Percentiles rank a stretch among this genome's conserved stretches.
Evolutionary conservation across 2,113 vertebrate genomes (phyloP).

Genomic region (Anhinga anhinga): DNA sequence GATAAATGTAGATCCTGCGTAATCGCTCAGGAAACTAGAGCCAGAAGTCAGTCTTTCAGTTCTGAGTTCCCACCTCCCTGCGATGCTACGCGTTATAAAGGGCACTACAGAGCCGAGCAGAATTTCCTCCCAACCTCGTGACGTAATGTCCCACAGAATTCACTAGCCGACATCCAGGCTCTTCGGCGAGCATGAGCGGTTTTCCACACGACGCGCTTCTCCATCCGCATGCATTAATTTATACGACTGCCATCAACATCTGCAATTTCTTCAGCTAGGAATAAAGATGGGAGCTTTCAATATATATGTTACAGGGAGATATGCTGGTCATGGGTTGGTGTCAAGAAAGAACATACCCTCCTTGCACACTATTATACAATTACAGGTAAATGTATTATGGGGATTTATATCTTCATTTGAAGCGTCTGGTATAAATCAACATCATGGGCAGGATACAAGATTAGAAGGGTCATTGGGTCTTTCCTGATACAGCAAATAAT

Average conservation of each 20-base stretch:
- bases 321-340: neutral
- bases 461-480: constrained; percentile 53
- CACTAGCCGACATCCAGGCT: neutral
- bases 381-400: constrained; percentile 24
- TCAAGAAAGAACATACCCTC: constrained; percentile 39
- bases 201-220: neutral
- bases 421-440: constrained; percentile 53
- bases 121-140: neutral
- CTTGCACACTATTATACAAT: constrained; percentile 20
- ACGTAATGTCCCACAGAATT: neutral
- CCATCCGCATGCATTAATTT: neutral
- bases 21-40: neutral
- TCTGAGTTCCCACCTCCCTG: neutral
- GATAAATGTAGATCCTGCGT: neutral
- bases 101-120: neutral
- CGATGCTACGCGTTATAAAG: neutral
- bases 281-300: neutral
- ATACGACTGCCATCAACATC: neutral
- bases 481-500: constrained; percentile 40
- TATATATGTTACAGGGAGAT: neutral
- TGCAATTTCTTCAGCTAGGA: neutral
- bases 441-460: constrained; percentile 18
- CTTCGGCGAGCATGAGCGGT: neutral
- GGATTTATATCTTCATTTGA: constrained; percentile 46
- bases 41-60: neutral